Evolutionary conservation across 2,797 vertebrate genomes (phyloP).

Genomic region (Sebastes baramenuke): DNA sequence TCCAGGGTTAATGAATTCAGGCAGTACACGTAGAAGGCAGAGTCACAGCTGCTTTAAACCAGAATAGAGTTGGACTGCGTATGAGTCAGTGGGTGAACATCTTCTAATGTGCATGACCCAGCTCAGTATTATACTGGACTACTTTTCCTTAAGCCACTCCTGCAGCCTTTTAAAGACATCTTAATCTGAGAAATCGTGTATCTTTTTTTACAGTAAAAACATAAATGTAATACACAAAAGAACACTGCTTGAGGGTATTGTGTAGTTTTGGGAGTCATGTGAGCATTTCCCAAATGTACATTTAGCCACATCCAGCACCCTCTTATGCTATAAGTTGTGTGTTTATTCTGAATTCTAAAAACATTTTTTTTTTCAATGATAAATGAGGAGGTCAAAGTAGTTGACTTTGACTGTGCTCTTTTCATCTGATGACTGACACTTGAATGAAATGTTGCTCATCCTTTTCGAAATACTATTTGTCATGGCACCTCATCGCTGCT

Average conservation of each 20-base stretch:
- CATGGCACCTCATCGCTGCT: neutral
- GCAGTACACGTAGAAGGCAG: slow-evolving; percentile 2
- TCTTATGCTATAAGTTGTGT: neutral
- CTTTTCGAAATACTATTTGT: slow-evolving; percentile 3
- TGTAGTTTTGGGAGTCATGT: neutral
- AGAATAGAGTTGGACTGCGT: neutral
- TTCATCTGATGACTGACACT: slow-evolving; percentile 5
- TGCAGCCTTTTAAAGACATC: neutral
- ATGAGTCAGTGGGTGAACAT: slow-evolving; percentile 8
- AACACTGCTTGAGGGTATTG: neutral
- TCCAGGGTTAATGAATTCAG: slow-evolving; percentile 22
- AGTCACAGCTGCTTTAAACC: slow-evolving; percentile 4
- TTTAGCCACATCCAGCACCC: neutral
- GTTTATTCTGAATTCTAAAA: neutral
- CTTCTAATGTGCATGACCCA: slow-evolving; percentile 4
- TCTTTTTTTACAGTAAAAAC: neutral
- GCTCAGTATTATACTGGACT: neutral
- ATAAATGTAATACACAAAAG: neutral
- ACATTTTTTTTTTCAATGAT: neutral
- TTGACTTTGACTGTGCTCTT: slow-evolving; percentile 1
- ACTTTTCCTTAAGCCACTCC: neutral
- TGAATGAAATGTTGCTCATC: slow-evolving; percentile 18
- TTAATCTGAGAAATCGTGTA: neutral
- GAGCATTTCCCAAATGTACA: neutral
- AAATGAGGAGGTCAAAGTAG: neutral